Evolutionary conservation across 2,797 vertebrate genomes (phyloP).

Genomic region (Chrysocyon brachyurus): DNA sequence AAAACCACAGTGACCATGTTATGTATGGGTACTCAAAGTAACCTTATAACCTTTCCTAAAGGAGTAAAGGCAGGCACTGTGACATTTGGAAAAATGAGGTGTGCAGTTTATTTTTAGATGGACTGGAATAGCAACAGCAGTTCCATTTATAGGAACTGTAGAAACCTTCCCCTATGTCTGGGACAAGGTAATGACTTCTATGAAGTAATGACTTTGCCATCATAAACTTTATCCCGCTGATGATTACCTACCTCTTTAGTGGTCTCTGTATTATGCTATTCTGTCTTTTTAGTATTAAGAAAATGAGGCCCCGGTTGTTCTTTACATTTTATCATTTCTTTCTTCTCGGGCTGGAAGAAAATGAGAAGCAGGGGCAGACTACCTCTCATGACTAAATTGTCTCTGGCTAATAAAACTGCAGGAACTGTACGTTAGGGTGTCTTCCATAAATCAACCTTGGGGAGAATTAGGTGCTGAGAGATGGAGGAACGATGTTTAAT

Average conservation of each 20-base stretch:
- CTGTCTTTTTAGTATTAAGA: slow-evolving; percentile 74
- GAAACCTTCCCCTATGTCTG: slow-evolving; percentile 78
- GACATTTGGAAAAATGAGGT: slow-evolving; percentile 81
- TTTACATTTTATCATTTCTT: slow-evolving; percentile 56
- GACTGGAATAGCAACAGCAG: slow-evolving; percentile 82
- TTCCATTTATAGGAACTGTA: slow-evolving; percentile 85
- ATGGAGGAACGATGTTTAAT: slow-evolving; percentile 88
- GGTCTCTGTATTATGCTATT: slow-evolving; percentile 64
- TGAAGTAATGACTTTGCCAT: slow-evolving; percentile 81
- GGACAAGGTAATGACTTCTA: slow-evolving; percentile 84
- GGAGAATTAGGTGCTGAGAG: slow-evolving; percentile 88
- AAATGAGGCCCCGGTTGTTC: slow-evolving; percentile 52
- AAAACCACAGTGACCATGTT: not conserved
- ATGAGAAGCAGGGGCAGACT: slow-evolving; percentile 82
- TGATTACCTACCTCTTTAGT: slow-evolving; percentile 67
- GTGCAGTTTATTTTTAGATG: slow-evolving; percentile 86
- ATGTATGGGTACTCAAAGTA: not conserved
- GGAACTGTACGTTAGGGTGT: slow-evolving; percentile 70
- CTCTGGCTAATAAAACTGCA: slow-evolving; percentile 86
- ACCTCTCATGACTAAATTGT: slow-evolving; percentile 83
- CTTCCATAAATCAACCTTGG: slow-evolving; percentile 86
- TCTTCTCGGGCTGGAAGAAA: slow-evolving; percentile 81
- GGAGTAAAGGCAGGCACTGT: slow-evolving; percentile 37
- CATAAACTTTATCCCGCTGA: slow-evolving; percentile 72
- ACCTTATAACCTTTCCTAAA: slow-evolving; percentile 67